phyloP scores from a whole-genome alignment of 1,140 invertebrate genomes.

The Heliconius hewitsoni region DNA sequence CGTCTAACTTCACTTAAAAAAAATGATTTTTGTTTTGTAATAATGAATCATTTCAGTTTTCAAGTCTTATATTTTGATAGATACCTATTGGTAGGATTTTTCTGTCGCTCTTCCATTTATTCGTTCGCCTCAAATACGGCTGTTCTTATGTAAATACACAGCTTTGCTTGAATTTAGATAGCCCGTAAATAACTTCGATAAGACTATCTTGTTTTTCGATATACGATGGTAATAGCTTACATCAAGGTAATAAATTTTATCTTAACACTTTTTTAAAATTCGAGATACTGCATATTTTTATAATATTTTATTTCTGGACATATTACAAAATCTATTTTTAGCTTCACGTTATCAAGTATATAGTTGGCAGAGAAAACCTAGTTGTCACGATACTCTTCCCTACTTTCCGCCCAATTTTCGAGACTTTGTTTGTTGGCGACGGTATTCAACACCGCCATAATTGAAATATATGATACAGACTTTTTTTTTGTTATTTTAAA shows the following conservation, averaged over 20 bases:
- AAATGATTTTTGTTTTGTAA: too few relatives aligned
- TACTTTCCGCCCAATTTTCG: too few relatives aligned
- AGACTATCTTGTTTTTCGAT: slow-evolving; percentile 31
- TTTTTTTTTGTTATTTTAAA: not conserved
- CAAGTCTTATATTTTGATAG: too few relatives aligned
- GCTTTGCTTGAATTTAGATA: slow-evolving; percentile 51
- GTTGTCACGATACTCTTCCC: too few relatives aligned
- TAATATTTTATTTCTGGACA: too few relatives aligned
- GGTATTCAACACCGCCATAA: too few relatives aligned
- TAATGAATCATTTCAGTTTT: too few relatives aligned
- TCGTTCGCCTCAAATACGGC: slow-evolving; percentile 44
- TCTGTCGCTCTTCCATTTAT: slow-evolving; percentile 36
- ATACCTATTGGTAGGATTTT: not conserved
- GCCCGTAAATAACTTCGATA: slow-evolving; percentile 44
- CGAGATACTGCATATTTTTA: not conserved
- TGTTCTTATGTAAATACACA: slow-evolving; percentile 64
- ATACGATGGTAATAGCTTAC: not conserved
- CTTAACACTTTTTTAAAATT: not conserved
- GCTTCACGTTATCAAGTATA: too few relatives aligned
- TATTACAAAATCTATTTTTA: too few relatives aligned
- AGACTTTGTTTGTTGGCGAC: too few relatives aligned
- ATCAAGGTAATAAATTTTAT: not conserved
- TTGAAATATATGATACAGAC: too few relatives aligned
- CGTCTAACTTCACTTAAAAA: not conserved
- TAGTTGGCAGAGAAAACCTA: too few relatives aligned